A percentile compares a stretch with the other conserved stretches of the same genome.
Evolutionary conservation across 2,888 invertebrate species (phyloP).

Genomic region (Meta bourneti): DNA sequence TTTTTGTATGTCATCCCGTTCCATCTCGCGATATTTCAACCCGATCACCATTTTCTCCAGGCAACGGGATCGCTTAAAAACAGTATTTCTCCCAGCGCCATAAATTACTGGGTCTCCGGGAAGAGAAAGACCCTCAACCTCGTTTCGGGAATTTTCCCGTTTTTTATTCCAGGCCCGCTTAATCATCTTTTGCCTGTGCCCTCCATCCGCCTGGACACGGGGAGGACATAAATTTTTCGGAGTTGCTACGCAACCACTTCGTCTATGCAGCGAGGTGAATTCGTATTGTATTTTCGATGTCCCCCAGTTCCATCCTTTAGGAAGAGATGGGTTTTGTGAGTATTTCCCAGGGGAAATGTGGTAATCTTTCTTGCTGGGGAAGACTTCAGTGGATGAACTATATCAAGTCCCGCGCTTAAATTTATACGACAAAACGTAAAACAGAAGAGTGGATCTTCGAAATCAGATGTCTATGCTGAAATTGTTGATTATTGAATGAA

Average conservation of each 20-base stretch:
- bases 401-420: background rate
- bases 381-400: background rate
- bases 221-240: slow-evolving; percentile 36
- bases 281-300: background rate
- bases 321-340: background rate
- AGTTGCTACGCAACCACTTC: slow-evolving; percentile 53
- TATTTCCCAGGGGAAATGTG: background rate
- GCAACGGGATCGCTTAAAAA: background rate
- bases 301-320: no score
- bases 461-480: no score
- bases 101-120: background rate
- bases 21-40: background rate
- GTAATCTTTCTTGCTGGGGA: background rate
- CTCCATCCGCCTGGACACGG: background rate
- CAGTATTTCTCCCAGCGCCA: background rate
- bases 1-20: background rate
- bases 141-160: slow-evolving; percentile 21
- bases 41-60: background rate
- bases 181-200: slow-evolving; percentile 37
- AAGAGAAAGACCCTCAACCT: slow-evolving; percentile 11
- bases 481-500: no score
- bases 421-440: background rate
- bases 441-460: no score
- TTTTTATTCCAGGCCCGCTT: background rate
- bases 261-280: background rate